phyloP scores from a whole-genome alignment of 1,140 invertebrate genomes.

The Drosophila baimaii region DNA sequence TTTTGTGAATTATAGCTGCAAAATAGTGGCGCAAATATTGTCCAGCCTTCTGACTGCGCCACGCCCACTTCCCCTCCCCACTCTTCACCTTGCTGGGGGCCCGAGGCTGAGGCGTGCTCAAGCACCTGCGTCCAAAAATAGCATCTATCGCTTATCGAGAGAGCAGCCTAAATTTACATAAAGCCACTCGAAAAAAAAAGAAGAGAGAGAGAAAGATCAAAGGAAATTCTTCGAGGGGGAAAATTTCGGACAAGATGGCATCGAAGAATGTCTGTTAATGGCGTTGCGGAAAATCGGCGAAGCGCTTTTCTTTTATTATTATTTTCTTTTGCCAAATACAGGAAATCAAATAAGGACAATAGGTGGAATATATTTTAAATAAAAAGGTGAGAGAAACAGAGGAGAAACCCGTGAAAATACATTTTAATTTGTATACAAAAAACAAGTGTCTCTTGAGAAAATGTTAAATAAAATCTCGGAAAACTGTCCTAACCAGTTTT shows the following conservation, averaged over 20 bases:
- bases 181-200: slow-evolving; percentile 9
- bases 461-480: not conserved
- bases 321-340: not conserved
- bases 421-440: slow-evolving; percentile 1
- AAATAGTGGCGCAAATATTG: slow-evolving; percentile 54
- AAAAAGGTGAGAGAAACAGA: not conserved
- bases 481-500: too few species aligned
- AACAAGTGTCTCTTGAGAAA: not conserved
- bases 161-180: slow-evolving; percentile 48
- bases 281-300: slow-evolving; percentile 7
- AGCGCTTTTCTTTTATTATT: not conserved
- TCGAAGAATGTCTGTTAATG: slow-evolving; percentile 21
- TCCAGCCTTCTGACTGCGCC: slow-evolving; percentile 6
- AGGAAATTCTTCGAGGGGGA: slow-evolving; percentile 29
- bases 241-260: slow-evolving; percentile 7
- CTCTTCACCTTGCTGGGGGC: not conserved
- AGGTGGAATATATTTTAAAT: not conserved
- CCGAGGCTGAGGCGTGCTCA: slow-evolving; percentile 37
- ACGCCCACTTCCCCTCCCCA: not conserved
- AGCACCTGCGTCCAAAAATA: slow-evolving; percentile 39
- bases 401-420: too few species aligned
- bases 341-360: not conserved
- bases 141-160: slow-evolving; percentile 41
- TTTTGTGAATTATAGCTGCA: slow-evolving; percentile 74
- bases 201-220: slow-evolving; percentile 19